Evolutionary conservation across 2,797 vertebrate genomes (phyloP), one percentile per base, ranked within the genome.

Genomic region (Danio choprae): DNA sequence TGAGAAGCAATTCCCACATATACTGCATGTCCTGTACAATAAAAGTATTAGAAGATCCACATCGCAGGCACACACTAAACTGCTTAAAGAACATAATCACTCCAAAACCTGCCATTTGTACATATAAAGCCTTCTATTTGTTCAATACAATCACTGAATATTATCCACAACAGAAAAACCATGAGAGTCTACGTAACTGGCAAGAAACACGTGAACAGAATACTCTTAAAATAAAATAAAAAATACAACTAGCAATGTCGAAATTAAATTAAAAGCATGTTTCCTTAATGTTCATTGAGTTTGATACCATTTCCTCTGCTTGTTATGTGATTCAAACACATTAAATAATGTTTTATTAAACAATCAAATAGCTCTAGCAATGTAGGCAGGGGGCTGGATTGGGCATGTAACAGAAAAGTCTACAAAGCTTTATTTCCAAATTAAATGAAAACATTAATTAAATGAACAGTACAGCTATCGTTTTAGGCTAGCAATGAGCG

Each of bases 21-120:
- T 83, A 79, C 81, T 83, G 81, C 62, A 74, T 72, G 48, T 79
- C 18, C 81, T 79, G 70, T 74, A 83, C 81, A 79, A 73, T 36
- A 62, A 51, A 67, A 43, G 55, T 60, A 79, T 67, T 36, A 79
- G 41, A 63, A 60, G 63, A 74, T 79, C 69, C 38, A 78, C 58
- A 50, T 74, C 41, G 71, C 62, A 67, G 69, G 77, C 67, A 62
- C 62, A 69, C 63, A 59, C 65, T 53, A 48, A 56, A 43, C 64
- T 29, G 77, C 67, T 55, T 79, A 63, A 68, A 74, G 48, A 74
- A 83, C 65, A 43, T 76, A 4, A 41, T 76, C 82, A 59, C 67
- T 67, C 72, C 43, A 64, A 71, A 29, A 67, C 48, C 67, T 65
- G 82, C 77, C n/a, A 64, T 77, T 51, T 80, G 12, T 80, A 83